A percentile compares a stretch with the other conserved stretches of the same genome.
Conservation (phyloP, 2,888 invertebrate genomes). For the Tetragnatha montana region DNA sequence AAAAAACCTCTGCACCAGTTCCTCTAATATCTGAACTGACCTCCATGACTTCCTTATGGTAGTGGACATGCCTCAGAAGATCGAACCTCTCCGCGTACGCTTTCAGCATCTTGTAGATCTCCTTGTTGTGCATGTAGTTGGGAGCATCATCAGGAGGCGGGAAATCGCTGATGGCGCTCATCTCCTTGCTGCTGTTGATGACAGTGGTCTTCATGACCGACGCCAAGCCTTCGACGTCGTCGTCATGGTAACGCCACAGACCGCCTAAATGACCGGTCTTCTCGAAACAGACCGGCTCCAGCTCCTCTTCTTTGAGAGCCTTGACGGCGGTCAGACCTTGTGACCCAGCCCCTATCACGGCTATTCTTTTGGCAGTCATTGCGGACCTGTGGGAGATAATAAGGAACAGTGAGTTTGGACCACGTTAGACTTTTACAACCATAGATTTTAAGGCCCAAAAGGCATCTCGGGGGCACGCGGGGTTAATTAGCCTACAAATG, state of each 20-base stretch:
- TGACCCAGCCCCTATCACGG: conserved; percentile 47
- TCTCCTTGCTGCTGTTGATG: conserved; percentile 77
- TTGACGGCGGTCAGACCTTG: conserved; percentile 36
- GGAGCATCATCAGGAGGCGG: conserved; percentile 75
- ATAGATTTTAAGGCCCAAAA: no score
- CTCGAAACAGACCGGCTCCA: conserved; percentile 49
- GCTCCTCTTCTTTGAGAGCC: conserved; percentile 31
- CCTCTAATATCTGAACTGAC: conserved; percentile 32
- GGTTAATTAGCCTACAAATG: no score
- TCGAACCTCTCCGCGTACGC: conserved; percentile 74
- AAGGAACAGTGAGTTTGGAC: no score
- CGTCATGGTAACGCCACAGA: conserved; percentile 74
- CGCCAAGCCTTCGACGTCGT: conserved; percentile 73
- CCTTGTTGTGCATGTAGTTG: conserved; percentile 75
- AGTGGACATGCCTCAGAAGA: conserved; percentile 74
- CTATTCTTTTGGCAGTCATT: conserved; percentile 23
- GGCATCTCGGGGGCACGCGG: no score
- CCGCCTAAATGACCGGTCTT: conserved; percentile 73
- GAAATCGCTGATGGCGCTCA: conserved; percentile 76
- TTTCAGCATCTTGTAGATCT: conserved; percentile 74
- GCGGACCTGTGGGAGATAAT: not conserved
- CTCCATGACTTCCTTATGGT: conserved; percentile 73
- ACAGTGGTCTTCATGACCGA: conserved; percentile 76
- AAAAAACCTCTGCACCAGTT: no score
- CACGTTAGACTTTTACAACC: no score